phyloP scores from a whole-genome alignment of 2,888 invertebrate genomes.

The Ethmia dodecea region DNA sequence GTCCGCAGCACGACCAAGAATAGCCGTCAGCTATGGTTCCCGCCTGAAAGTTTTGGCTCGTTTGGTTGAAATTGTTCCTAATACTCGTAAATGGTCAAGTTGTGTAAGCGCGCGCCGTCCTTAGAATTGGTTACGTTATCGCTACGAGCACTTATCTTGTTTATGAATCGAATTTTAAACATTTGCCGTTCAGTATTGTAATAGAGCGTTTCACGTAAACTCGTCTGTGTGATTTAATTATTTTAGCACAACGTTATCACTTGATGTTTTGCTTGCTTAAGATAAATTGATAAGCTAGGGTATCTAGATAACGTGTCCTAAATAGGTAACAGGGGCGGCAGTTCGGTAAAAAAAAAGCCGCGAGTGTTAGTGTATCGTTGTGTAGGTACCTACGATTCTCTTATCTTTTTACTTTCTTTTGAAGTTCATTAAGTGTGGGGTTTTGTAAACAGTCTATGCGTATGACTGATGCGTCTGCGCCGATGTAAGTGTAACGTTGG shows the following conservation, averaged over 20 bases:
- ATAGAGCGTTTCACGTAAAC: slow-evolving; percentile 32
- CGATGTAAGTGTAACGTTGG: slow-evolving; percentile 69
- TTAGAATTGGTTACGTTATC: slow-evolving; percentile 35
- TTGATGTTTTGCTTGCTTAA: slow-evolving; percentile 31
- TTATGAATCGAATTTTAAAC: slow-evolving; percentile 37
- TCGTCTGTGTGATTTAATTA: slow-evolving; percentile 35
- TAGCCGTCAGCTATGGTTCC: slow-evolving; percentile 57
- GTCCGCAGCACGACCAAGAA: slow-evolving; percentile 65
- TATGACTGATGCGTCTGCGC: slow-evolving; percentile 68
- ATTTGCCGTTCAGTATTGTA: slow-evolving; percentile 42
- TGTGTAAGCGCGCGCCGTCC: slow-evolving; percentile 43
- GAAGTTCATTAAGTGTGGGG: slow-evolving; percentile 16
- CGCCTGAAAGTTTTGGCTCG: slow-evolving; percentile 38
- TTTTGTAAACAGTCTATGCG: slow-evolving; percentile 29
- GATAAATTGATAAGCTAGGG: slow-evolving; percentile 46
- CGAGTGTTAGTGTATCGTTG: slow-evolving; percentile 16
- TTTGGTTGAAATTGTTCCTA: slow-evolving; percentile 34
- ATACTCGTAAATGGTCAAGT: slow-evolving; percentile 41
- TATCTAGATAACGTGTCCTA: slow-evolving; percentile 36
- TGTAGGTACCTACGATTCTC: slow-evolving; percentile 17
- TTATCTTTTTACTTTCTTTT: slow-evolving; percentile 21
- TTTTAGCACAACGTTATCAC: slow-evolving; percentile 37
- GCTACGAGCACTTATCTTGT: slow-evolving; percentile 36
- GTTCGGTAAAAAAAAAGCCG: slow-evolving; percentile 15
- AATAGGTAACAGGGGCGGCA: slow-evolving; percentile 25